Evolutionary conservation across 2,888 invertebrate species (phyloP), one percentile per base, ranked within the genome.

Genomic region (Tortricodes alternella): DNA sequence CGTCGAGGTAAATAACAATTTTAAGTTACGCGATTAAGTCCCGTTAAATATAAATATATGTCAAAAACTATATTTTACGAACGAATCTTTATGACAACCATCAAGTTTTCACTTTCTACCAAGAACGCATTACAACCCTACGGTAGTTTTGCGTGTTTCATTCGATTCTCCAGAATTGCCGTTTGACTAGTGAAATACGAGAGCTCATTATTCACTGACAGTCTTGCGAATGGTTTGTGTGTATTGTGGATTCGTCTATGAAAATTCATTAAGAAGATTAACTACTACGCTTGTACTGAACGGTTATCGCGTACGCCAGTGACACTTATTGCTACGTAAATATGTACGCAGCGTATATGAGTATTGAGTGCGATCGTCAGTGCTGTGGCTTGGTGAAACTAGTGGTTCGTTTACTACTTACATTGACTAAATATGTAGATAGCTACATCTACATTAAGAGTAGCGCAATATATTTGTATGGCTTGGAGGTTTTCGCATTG

Each of bases 251-350:
- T 67, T 64, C 63, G 70, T 76, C 73, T 78, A 78, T 76, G 76
- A 74, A 79, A 80, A 79, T 80, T 80, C 71, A 81, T 83, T 80
- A 81, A 70, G 71, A 65, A 76, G 80, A 80, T 83, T 78, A 78
- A 82, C 75, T 66, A 66, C 70, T 57, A 64, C 59, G 65, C 65
- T 64, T 61, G 59, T n/a, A n/a, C n/a, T n/a, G n/a, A 58, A 66
- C 62, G 46, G 63, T 63, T 66, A 70, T 62, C 61, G 64, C 58
- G 44, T 46, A 49, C 62, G 62, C 59, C 59, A 57, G 60, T 62
- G 67, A 66, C 70, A 65, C 65, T 66, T 70, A 70, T 68, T 67
- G 63, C 63, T 56, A 55, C 60, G 56, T 63, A 62, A 63, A 63
- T 60, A 61, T 50, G 44, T 35, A 55, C 58, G 37, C 57, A 13